Base-by-base conservation (phyloP, 2,888 invertebrate genomes). In the Diarsia mendica region DNA sequence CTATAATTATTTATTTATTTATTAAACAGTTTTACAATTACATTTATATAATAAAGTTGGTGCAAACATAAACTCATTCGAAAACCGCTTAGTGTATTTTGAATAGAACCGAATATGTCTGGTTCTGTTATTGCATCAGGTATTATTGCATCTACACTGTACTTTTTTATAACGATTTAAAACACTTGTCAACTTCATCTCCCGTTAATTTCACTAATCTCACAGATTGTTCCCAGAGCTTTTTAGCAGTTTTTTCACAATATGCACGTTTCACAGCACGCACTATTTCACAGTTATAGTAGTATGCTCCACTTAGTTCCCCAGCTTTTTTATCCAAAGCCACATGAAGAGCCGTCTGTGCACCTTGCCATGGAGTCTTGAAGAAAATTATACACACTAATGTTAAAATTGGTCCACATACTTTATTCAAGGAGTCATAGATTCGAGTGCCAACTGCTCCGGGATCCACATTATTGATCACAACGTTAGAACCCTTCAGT, bases 381-480 rank as follows among this genome's bases (percentile, higher is more conserved):
- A 80, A 86, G 4, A 97, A 97, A 4, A 77, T 13, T 9, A 23
- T n/a, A 15, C 96, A 95, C 8, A 97, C 91, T 1, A 97, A 87
- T 83, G 94, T 95, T n/a, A 97, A 77, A 0, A 98, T 97, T 0
- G 28, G 0, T 0, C 91, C 92, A 70, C 97, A 94, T 90, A 96
- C 0, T 96, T 94, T 76, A 97, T 85, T 85, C 0, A 67, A 2
- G 4, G 85, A 84, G 3, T 87, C 95, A 97, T 97, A 98, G 61
- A 98, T 98, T 28, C 97, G 97, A 0, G 98, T 98, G 85, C 98
- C 97, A 60, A 98, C 98, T 92, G 97, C 96, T 20, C 99, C 98
- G 0, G 99, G 99, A 94, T 98, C 98, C 20, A 98, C 95, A 86
- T 97, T 98, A 90, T 98, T 98, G 0, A 97, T 98, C 0, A 98